Evolutionary conservation across 2,113 vertebrate species (phyloP), one percentile per base, ranked within the genome.

Genomic region (Merops nubicus): DNA sequence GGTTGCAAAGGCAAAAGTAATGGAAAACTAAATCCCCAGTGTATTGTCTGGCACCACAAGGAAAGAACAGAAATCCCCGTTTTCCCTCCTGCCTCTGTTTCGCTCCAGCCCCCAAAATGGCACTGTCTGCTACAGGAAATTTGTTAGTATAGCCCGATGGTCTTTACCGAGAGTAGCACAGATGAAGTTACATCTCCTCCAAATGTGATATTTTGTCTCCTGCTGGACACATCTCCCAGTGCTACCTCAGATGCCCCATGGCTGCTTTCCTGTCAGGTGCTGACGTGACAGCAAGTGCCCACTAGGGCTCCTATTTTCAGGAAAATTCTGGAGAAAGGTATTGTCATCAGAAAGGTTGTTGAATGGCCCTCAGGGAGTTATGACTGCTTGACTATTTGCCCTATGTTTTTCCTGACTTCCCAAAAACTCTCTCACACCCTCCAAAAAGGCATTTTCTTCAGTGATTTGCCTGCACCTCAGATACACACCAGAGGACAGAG

Each of bases 171-270:
- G 22, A 82, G 18, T 5, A 60, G 38, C 34, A 38, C 23, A 59
- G n/a, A 25, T 67, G 53, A 63, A 34, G 21, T 67, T 26, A 79
- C 33, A n/a, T 33, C 33, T 28, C 12, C 38, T 82, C 31, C 25
- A 81, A 42, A 54, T 0, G 0, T n/a, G 34, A 25, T 68, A 75
- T 88, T 93, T 54, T 48, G 17, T 57, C 33, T 91, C 4, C 23
- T 65, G 6, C 14, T 18, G 9, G 53, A 60, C n/a, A 36, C 1
- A 0, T 31, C 56, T 47, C 18, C 21, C 48, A 60, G n/a, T 0
- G 0, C 43, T n/a, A 5, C 11, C 31, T 90, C 53, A 53, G 36
- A 36, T 0, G 0, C 5, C 13, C 38, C 2, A 2, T n/a, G 48
- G 48, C 15, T 47, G 22, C 13, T 82, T 23, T 72, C 40, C 50